Base-by-base conservation (phyloP, 2,113 vertebrate species). In the Hipposideros armiger region DNA sequence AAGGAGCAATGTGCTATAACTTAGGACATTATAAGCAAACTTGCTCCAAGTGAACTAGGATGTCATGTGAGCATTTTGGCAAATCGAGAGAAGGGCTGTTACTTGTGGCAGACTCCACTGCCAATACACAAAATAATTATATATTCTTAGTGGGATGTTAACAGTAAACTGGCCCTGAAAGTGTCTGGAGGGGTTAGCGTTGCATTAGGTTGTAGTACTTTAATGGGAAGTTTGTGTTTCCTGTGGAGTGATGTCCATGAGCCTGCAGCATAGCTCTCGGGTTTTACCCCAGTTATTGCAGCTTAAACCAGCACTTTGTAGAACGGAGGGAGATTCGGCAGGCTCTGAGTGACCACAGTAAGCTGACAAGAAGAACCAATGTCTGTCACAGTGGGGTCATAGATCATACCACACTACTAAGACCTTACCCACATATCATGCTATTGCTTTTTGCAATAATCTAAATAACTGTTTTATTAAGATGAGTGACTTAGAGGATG, bases 401-500 rank as follows among this genome's bases (percentile, higher is more conserved):
- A 40, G 16, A 52, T 10, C 3, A 3, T 7, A 3, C 15, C 1
- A 3, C 36, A 62, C 50, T 67, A 0, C 56, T 30, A 36, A 47
- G 32, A 36, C 42, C 58, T 84, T 84, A 22, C 22, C 20, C 16
- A 0, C 30, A 30, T 36, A 28, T 50, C 16, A 36, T 26, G 56
- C 36, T 56, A 73, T 93, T 14, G 16, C 42, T 81, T 10, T 73
- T 76, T 30, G 62, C 47, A 66, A 20, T 72, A 60, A 86, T 76
- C 20, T 60, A 73, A 69, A 20, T 52, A 69, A 40, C 19, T 70
- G 14, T 30, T 84, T 66, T 36, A 32, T 78, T 28, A 74, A 74
- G n/a, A 30, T 66, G 36, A 81, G 13, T 76, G 11, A 50, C 69
- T 87, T 36, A 54, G 50, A 26, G 32, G 11, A 32, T 60, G 2